Evolutionary conservation across 2,888 invertebrate species (phyloP).

Genomic region (Cancer borealis): DNA sequence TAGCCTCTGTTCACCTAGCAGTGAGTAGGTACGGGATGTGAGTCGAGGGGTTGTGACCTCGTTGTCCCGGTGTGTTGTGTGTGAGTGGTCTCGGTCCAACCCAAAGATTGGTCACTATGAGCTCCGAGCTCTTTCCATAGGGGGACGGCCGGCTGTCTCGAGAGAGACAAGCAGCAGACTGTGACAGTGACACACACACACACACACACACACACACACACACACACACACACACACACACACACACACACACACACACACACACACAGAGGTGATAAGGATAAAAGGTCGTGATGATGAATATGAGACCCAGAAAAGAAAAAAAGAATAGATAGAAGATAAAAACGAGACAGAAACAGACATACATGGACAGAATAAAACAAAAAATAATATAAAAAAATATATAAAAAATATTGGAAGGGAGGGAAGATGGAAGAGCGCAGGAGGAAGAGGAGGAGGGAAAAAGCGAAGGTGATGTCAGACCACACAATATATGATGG

Average conservation of each 20-base stretch:
- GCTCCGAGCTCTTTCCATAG: too few species aligned
- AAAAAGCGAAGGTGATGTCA: not conserved
- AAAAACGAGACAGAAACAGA: not conserved
- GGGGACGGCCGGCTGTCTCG: too few species aligned
- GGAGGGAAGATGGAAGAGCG: not conserved
- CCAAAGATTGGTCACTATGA: too few species aligned
- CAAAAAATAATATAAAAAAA: not conserved
- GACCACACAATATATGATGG: constrained; percentile 22
- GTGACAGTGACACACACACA: not conserved
- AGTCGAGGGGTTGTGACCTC: too few species aligned
- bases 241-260: not conserved
- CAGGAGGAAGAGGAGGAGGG: not conserved
- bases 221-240: not conserved
- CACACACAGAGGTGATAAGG: not conserved
- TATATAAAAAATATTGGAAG: not conserved
- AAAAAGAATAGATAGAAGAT: too few species aligned
- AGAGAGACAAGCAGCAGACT: too few species aligned
- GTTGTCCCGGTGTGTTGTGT: too few species aligned
- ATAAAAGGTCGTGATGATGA: too few species aligned
- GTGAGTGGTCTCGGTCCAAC: too few species aligned
- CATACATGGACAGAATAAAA: not conserved
- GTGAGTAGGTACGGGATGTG: too few species aligned
- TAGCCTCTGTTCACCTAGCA: too few species aligned
- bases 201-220: not conserved
- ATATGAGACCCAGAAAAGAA: too few species aligned